A percentile compares a stretch with the other conserved stretches of the same genome.
Conservation (phyloP, 2,113 vertebrate species). For the Phrynocephalus versicolor region DNA sequence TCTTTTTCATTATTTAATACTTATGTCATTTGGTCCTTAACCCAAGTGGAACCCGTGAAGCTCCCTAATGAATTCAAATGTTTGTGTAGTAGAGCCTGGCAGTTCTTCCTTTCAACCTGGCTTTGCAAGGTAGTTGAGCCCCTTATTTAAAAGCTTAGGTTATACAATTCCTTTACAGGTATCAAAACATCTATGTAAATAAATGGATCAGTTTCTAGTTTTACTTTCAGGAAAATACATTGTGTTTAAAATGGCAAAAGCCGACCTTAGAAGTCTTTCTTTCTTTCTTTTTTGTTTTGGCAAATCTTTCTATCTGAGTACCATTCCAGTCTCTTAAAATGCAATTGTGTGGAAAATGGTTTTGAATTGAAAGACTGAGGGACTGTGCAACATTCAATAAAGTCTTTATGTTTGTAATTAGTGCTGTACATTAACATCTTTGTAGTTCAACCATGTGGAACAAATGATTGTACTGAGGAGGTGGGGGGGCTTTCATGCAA, state of each 20-base stretch:
- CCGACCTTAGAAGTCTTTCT: constrained; percentile 67
- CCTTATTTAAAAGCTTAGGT: constrained; percentile 15
- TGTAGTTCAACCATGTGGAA: constrained; percentile 33
- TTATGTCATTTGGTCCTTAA: constrained; percentile 43
- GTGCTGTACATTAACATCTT: constrained; percentile 69
- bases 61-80: constrained; percentile 25
- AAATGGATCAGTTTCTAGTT: constrained; percentile 62
- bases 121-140: constrained; percentile 43
- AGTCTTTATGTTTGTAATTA: constrained; percentile 94
- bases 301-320: constrained; percentile 85
- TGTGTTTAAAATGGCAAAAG: constrained; percentile 49
- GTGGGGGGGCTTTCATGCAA: background rate
- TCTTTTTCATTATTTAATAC: constrained; percentile 16
- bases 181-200: constrained; percentile 3
- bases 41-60: constrained; percentile 54
- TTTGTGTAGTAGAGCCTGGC: background rate
- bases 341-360: constrained; percentile 83
- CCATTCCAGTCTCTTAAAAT: constrained; percentile 90
- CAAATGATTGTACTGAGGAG: background rate
- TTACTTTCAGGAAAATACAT: constrained; percentile 69
- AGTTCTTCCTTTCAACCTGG: constrained; percentile 2
- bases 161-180: constrained; percentile 9
- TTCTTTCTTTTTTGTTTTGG: constrained; percentile 11
- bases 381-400: constrained; percentile 92
- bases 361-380: constrained; percentile 89